Conservation (phyloP, 2,113 vertebrate genomes). For the Acanthochromis polyacanthus region DNA sequence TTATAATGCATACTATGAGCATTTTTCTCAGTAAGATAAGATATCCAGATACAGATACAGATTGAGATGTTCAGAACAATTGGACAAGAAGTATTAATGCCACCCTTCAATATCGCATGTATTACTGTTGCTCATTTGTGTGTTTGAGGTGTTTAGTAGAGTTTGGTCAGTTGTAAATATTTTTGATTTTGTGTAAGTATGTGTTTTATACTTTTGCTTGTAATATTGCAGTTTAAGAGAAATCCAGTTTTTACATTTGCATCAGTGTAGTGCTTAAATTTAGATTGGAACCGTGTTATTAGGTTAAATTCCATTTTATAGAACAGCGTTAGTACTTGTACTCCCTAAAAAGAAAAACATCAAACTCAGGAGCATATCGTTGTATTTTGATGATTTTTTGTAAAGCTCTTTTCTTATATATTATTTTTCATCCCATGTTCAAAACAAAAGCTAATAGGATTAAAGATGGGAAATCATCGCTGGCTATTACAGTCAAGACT, state of each 20-base stretch:
- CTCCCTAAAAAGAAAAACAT: neutral
- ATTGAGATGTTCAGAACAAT: no score
- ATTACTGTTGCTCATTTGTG: neutral
- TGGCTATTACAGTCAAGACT: constrained; percentile 60
- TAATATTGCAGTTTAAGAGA: constrained; percentile 45
- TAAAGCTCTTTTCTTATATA: constrained; percentile 23
- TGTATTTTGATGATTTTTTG: constrained; percentile 31
- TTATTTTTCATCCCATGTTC: constrained; percentile 25
- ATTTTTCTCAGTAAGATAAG: no score
- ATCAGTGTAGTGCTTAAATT: neutral
- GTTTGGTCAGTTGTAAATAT: constrained; percentile 55
- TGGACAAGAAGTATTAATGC: no score
- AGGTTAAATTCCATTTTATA: no score
- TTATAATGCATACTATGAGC: no score
- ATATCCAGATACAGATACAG: no score
- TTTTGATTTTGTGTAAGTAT: constrained; percentile 10
- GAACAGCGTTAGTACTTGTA: neutral
- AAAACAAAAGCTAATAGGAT: constrained; percentile 52
- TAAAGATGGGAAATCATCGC: constrained; percentile 38
- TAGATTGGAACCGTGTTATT: neutral
- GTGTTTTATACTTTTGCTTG: constrained; percentile 59
- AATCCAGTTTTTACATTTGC: constrained; percentile 19
- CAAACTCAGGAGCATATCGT: constrained; percentile 16
- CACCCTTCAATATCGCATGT: neutral
- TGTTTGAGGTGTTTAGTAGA: neutral